Evolutionary conservation across 1,140 invertebrate genomes (phyloP), one percentile per base, ranked within the genome.

Genomic region (Drosophila athabasca): DNA sequence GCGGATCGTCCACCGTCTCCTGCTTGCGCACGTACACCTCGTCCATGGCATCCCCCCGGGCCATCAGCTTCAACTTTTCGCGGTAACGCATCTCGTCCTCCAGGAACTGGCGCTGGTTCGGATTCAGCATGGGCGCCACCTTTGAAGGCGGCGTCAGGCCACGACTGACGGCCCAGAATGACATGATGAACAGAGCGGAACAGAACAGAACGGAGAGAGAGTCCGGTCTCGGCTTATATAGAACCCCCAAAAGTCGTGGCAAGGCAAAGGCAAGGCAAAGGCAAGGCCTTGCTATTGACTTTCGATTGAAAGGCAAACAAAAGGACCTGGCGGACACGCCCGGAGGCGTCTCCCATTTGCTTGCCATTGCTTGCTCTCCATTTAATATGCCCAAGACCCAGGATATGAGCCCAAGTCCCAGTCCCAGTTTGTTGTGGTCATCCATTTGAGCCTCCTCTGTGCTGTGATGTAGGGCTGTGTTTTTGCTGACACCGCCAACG

Each of bases 261-360:
- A 41, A 45, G 29, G 2, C 8, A 31, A 8, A 17, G 43, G 22
- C 35, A 26, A 35, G 17, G 67, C 15, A 76, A 74, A 69, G 44
- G 46, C 11, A 24, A 64, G 58, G 62, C 76, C 72, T 71, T 88
- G 82, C 82, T 87, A 82, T 87, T 87, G 83, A 87, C 82, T 87
- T 88, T 87, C 85, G 83, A 87, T 87, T 87, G 83, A 87, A 87
- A 88, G 69, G 72, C 70, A 87, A 85, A 87, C 82, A 87, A 87
- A 79, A 79, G 59, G 74, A 68, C 61, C 41, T 26, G 57, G 1
- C 17, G 17, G 50, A 64, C 58, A 71, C 78, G 77, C 83, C 83
- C 58, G 45, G 46, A 55, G 83, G 66, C 71, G 59, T 54, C 31
- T 39, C 66, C 72, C 48, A 57, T 78, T 82, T 83, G 79, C 70